Evolutionary conservation across 2,113 vertebrate genomes (phyloP), one percentile per base, ranked within the genome.

Genomic region (Phyllostomus hastatus): DNA sequence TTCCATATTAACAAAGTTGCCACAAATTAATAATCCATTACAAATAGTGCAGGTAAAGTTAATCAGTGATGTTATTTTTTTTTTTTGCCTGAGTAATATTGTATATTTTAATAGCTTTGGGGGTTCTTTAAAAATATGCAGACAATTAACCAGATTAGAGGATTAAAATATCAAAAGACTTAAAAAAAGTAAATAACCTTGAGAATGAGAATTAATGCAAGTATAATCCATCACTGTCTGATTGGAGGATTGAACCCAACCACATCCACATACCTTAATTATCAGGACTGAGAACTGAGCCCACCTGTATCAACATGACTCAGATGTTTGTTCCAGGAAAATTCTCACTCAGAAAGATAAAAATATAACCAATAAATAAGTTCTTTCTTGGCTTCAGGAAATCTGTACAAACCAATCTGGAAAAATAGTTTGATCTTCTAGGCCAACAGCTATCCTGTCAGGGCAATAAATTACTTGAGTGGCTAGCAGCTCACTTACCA

Each of bases 231-330:
- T 83, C 78, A 89, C 33, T 86, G 48, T 76, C 46, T 89, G 80
- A 76, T 46, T 28, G 41, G 24, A 72, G 75, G 84, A 92, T 31
- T 41, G 52, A 96, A 90, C 85, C 17, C 10, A 85, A 43, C 59
- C 81, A 85, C 10, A 67, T 52, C 15, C 16, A 8, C n/a, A 16
- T 93, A 73, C 54, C 70, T 81, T 73, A 85, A 73, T 83, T 89
- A 80, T 84, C 75, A 69, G 52, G 33, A 88, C 83, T 38, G 52
- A 91, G 52, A 85, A 87, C 24, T 70, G 35, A 95, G 35, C 57
- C 48, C 31, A 48, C 75, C 10, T 95, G 41, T 80, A 75, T 94
- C 80, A 94, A 75, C n/a, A 88, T 75, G 48, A 92, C 64, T 87
- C 81, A 67, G 11, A 5, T 78, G 52, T 89, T 93, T 88, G 19